phyloP scores from a whole-genome alignment of 2,113 vertebrate species.

The Eira barbara region DNA sequence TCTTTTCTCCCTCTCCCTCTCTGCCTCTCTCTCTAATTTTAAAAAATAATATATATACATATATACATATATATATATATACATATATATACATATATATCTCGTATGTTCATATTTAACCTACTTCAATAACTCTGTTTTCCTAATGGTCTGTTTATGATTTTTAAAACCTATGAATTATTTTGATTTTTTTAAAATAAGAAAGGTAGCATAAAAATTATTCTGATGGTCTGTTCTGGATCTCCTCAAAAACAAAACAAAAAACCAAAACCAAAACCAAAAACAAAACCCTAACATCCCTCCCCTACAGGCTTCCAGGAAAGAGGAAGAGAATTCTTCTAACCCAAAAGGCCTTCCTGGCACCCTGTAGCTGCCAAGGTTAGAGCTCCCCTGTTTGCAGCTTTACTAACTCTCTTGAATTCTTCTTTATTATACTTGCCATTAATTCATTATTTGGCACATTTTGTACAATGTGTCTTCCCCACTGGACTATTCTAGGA shows the following conservation, averaged over 20 bases:
- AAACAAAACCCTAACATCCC: background rate
- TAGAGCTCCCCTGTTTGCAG: background rate
- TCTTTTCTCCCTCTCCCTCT: background rate
- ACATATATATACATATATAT: too few species aligned
- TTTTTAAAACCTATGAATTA: conserved; percentile 50
- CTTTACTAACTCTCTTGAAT: background rate
- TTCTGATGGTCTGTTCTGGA: background rate
- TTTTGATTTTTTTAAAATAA: conserved; percentile 19
- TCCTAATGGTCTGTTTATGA: conserved; percentile 59
- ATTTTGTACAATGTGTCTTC: background rate
- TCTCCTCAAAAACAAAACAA: background rate
- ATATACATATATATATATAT: too few species aligned
- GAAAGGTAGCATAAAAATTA: background rate
- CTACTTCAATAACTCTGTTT: conserved; percentile 66
- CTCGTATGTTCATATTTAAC: conserved; percentile 62
- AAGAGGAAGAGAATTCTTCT: background rate
- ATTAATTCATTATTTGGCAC: background rate
- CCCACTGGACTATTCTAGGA: background rate
- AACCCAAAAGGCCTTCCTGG: background rate
- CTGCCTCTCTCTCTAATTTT: too few species aligned
- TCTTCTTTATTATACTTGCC: background rate
- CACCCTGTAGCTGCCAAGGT: too few species aligned
- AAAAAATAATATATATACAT: too few species aligned
- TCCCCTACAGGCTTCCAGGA: background rate
- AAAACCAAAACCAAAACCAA: background rate